phyloP scores from a whole-genome alignment of 2,888 invertebrate species.

The Apomyelois bistriatella region DNA sequence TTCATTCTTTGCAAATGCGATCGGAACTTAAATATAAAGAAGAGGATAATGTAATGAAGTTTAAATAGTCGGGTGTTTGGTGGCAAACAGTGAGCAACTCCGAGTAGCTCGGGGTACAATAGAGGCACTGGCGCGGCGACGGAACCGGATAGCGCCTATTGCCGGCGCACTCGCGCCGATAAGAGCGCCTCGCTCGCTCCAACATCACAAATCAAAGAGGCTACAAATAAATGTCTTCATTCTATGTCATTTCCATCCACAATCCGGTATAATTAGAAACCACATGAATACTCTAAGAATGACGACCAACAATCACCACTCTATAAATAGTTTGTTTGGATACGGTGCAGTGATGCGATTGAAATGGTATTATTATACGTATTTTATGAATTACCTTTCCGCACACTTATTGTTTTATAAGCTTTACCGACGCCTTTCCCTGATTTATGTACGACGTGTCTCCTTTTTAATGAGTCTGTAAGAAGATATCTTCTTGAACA shows the following conservation, averaged over 20 bases:
- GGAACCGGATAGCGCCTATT: slow-evolving; percentile 80
- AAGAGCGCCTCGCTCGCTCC: slow-evolving; percentile 40
- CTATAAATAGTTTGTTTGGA: no score
- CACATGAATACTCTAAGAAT: no score
- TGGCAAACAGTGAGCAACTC: slow-evolving; percentile 34
- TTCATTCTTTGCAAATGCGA: slow-evolving; percentile 18
- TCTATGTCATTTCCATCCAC: not conserved
- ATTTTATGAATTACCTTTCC: not conserved
- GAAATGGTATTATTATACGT: no score
- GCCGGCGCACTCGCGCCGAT: slow-evolving; percentile 68
- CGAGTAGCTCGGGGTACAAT: slow-evolving; percentile 44
- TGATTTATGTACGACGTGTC: slow-evolving; percentile 79
- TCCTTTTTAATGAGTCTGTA: slow-evolving; percentile 80
- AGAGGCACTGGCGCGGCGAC: slow-evolving; percentile 54
- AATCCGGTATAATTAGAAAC: not conserved
- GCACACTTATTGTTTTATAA: not conserved
- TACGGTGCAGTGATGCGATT: no score
- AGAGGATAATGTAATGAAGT: slow-evolving; percentile 64
- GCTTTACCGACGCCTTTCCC: slow-evolving; percentile 47
- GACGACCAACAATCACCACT: no score
- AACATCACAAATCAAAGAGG: not conserved
- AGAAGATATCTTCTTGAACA: slow-evolving; percentile 75
- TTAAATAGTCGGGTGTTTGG: slow-evolving; percentile 48
- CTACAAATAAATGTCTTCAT: not conserved
- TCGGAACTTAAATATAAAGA: slow-evolving; percentile 46